Percentiles rank a stretch among this genome's conserved stretches.
These are phyloP conservation scores for Spermophilus dauricus DNA, from an alignment of 2,113 vertebrate species.

Conservation along the genomic window DNA sequence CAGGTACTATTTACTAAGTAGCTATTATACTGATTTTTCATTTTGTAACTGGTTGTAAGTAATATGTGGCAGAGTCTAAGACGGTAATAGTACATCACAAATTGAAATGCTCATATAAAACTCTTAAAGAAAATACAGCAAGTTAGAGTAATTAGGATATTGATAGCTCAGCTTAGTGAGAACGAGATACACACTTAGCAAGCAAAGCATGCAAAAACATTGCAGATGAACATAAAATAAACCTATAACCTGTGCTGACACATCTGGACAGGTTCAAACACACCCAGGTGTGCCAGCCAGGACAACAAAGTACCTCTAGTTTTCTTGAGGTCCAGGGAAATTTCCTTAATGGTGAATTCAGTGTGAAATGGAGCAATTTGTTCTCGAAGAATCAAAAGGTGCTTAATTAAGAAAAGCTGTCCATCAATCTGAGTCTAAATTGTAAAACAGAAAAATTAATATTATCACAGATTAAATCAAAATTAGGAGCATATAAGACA, in stretches of 20 bases:
- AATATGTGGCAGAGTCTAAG: conserved; percentile 1
- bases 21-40: conserved; percentile 41
- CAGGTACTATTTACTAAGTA: neutral
- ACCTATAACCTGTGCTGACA: conserved; percentile 84
- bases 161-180: conserved; percentile 50
- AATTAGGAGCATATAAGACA: neutral
- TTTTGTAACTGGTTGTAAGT: conserved; percentile 3
- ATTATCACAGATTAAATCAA: conserved; percentile 68
- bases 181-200: conserved; percentile 72
- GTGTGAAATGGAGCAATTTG: conserved; percentile 99
- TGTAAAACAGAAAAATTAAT: conserved; percentile 84
- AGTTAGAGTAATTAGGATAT: conserved; percentile 49
- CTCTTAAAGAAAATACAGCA: conserved; percentile 61
- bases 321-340: conserved; percentile 99
- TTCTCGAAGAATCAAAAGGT: conserved; percentile 99
- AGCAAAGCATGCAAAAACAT: conserved; percentile 82
- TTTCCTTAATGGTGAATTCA: conserved; percentile 99
- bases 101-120: neutral
- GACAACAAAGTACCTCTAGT: conserved; percentile 95
- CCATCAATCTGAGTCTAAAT: conserved; percentile 96
- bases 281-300: conserved; percentile 85
- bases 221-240: conserved; percentile 93
- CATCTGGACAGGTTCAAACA: conserved; percentile 74
- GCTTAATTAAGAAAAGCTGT: conserved; percentile 99
- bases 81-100: neutral